Base-by-base conservation (phyloP, 2,888 invertebrate genomes). In the Drosophila subquinaria region DNA sequence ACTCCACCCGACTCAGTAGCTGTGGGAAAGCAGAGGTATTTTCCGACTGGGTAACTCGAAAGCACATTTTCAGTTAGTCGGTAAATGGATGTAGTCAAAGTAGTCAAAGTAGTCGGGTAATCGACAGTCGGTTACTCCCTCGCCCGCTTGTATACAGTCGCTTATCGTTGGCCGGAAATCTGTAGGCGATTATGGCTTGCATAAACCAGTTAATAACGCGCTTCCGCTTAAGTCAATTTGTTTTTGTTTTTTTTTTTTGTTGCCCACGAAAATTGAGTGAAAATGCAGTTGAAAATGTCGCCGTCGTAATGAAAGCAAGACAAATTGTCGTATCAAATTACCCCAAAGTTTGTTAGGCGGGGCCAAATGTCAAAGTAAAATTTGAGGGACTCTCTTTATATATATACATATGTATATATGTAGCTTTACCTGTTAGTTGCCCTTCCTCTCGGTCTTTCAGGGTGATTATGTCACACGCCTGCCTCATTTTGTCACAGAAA, bases 141-240 rank as follows among this genome's bases (percentile, higher is more conserved):
- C 53, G 36, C 43, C 70, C 57, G 45, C 53, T 33, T 6, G 0
- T 27, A 6, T 20, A 20, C 27, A 35, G 57, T 8, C 36, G 72
- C 76, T 79, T 89, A 88, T 89, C 87, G 74, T 33, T 53, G 48
- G 70, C 55, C 63, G 68, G 78, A 55, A 72, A 90, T 91, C 91
- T 89, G 27, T 27, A 5, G 82, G 33, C 85, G 89, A 90, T 91
- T 90, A 89, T 84, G 84, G 81, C 82, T 91, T 90, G 87, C 91
- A 88, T 90, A 91, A 91, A 89, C 83, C 84, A 90, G 91, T 91
- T 91, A 91, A 91, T 91, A 91, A 91, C 92, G 73, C 81, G 86
- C 88, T 91, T 91, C 91, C 91, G 92, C 84, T 81, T 79, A 84
- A 88, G 82, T 83, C 86, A 83, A 79, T 90, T 87, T 61, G 27